These are phyloP conservation scores for Hypselothyrea guttata DNA, from an alignment of 2,888 invertebrate genomes.

Conservation along the genomic window DNA sequence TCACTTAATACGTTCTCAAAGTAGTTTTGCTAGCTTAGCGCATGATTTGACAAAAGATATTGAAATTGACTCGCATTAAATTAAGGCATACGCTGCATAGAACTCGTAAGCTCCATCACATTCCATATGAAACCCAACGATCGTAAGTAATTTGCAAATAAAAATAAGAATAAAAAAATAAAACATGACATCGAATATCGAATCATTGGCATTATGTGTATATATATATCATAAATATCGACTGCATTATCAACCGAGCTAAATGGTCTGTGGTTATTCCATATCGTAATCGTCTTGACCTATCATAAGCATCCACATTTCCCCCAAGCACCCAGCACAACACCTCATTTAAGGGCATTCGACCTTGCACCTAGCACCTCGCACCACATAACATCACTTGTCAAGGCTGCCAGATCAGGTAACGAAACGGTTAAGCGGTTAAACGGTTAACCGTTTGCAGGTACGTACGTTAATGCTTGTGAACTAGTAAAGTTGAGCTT, in stretches of 20 bases:
- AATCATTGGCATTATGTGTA: slow-evolving; percentile 60
- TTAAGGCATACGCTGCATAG: slow-evolving; percentile 22
- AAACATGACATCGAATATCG: slow-evolving; percentile 60
- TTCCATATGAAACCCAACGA: slow-evolving; percentile 60
- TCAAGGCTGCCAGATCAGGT: slow-evolving; percentile 25
- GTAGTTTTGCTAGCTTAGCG: slow-evolving; percentile 70
- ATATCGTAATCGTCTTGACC: slow-evolving; percentile 10
- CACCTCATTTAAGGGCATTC: slow-evolving; percentile 13
- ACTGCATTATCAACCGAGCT: slow-evolving; percentile 27
- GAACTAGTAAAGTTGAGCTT: slow-evolving; percentile 9
- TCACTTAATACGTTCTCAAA: slow-evolving; percentile 1
- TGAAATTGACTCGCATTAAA: slow-evolving; percentile 34
- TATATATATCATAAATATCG: slow-evolving; percentile 18
- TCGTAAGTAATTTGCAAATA: slow-evolving; percentile 52
- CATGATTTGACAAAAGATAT: slow-evolving; percentile 8
- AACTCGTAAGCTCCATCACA: slow-evolving; percentile 61
- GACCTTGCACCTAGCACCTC: neutral
- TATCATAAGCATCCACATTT: slow-evolving; percentile 12
- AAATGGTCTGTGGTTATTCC: slow-evolving; percentile 31
- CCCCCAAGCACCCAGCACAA: slow-evolving; percentile 27
- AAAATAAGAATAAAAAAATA: slow-evolving; percentile 28
- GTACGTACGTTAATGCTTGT: slow-evolving; percentile 56
- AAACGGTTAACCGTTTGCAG: slow-evolving; percentile 30
- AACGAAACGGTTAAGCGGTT: slow-evolving; percentile 15
- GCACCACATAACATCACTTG: slow-evolving; percentile 1